Evolutionary conservation across 2,797 vertebrate species (phyloP).

Genomic region (Leuciscus waleckii): DNA sequence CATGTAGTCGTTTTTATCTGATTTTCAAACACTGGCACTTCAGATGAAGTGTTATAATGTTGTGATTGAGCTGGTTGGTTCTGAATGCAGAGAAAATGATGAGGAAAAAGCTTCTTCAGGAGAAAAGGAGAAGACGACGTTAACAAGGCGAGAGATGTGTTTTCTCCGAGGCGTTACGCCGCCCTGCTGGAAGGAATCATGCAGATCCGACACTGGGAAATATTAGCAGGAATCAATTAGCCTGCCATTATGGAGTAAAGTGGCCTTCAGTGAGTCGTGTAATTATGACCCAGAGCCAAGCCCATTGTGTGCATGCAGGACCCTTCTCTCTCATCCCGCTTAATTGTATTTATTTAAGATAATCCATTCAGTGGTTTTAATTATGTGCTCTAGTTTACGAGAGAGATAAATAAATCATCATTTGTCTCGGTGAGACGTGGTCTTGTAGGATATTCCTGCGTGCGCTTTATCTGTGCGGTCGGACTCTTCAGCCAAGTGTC

Average conservation of each 20-base stretch:
- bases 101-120: not conserved
- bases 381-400: conserved; percentile 74
- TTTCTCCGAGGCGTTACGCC: conserved; percentile 3
- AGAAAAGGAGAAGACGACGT: not conserved
- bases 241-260: conserved; percentile 78
- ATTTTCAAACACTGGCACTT: not conserved
- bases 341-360: conserved; percentile 80
- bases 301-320: conserved; percentile 70
- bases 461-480: conserved; percentile 39
- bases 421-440: conserved; percentile 63
- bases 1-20: not conserved
- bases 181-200: conserved; percentile 67
- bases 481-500: conserved; percentile 11
- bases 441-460: conserved; percentile 41
- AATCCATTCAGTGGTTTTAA: conserved; percentile 78
- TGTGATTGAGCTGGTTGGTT: not conserved
- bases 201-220: conserved; percentile 73
- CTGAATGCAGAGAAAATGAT: not conserved
- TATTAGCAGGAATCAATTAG: conserved; percentile 84
- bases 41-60: not conserved
- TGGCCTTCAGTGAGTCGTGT: conserved; percentile 78
- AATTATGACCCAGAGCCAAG: conserved; percentile 82
- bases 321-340: conserved; percentile 67
- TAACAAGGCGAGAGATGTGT: conserved; percentile 21
- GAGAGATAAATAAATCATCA: conserved; percentile 73